Evolutionary conservation across 2,888 invertebrate species (phyloP), one percentile per base, ranked within the genome.

Genomic region (Sphecodes monilicornis): DNA sequence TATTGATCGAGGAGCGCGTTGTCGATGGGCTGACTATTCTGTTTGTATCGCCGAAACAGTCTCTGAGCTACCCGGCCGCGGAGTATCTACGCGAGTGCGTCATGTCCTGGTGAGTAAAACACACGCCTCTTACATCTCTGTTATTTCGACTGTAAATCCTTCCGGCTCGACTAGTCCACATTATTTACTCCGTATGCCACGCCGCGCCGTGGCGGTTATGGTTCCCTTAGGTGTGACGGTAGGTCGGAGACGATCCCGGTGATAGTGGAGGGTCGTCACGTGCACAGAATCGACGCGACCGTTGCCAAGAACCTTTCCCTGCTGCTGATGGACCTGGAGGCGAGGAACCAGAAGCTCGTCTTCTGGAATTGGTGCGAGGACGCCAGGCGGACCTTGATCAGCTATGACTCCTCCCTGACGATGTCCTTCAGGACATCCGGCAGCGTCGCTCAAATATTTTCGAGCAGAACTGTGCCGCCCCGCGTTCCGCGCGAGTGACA

Each of bases 281-380:
- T 97, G 72, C 95, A 95, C 76, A 95, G 96, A 87, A 95, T 97
- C 90, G 97, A 97, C 92, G 97, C 96, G 89, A 97, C 97, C 0
- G 97, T 97, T 78, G 96, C 96, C 81, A 96, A 97, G 95, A 95
- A 94, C 88, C 86, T 95, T 11, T 88, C 91, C 29, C 86, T 93
- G 3, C 92, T 95, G 10, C 88, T 92, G 76, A 81, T 90, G 50
- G 94, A 95, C 82, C 83, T 95, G 68, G 88, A 92, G 36, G 50
- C 89, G 26, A 91, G 94, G 75, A 89, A 93, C 76, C 94, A 94
- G 82, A 92, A 90, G 78, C 85, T 95, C 29, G 89, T 94, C 76
- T 94, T 95, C 76, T 95, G 95, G 95, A 95, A 95, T 84, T 95
- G 95, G 95, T 89, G 91, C 77, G 91, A 93, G 36, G 88, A 91